Evolutionary conservation across 2,797 vertebrate genomes (phyloP).

Genomic region (Trachops cirrhosus): DNA sequence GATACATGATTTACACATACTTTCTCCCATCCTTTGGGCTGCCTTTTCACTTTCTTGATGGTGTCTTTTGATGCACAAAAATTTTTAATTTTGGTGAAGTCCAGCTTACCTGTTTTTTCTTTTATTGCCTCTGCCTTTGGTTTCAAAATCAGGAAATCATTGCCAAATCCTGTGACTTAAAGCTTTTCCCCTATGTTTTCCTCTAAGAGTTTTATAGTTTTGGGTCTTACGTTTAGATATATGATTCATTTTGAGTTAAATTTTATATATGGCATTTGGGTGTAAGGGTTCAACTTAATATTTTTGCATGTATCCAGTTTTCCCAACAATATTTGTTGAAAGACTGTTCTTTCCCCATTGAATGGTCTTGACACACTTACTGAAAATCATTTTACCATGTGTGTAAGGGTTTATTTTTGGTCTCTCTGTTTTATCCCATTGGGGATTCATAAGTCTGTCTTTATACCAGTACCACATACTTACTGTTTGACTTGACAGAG

Average conservation of each 20-base stretch:
- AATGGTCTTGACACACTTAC: not conserved
- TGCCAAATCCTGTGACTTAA: not conserved
- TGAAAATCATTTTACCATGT: not conserved
- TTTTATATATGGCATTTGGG: not conserved
- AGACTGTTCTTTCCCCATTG: not conserved
- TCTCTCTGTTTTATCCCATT: not conserved
- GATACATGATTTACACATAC: not conserved
- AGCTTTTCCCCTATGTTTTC: not conserved
- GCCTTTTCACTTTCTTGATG: not conserved
- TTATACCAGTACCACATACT: not conserved
- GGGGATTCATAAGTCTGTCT: not conserved
- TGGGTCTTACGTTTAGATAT: not conserved
- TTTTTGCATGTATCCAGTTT: not conserved
- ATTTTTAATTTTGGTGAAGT: conserved; percentile 26
- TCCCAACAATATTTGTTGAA: not conserved
- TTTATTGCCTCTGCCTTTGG: not conserved
- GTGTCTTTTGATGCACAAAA: not conserved
- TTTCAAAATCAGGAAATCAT: not conserved
- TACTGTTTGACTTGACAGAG: not conserved
- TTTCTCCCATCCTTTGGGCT: not conserved
- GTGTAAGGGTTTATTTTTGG: not conserved
- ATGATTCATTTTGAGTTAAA: not conserved
- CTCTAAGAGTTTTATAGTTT: not conserved
- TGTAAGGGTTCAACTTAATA: not conserved
- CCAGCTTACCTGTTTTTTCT: not conserved